Evolutionary conservation across 2,888 invertebrate genomes (phyloP).

Genomic region (Andrena trimmerana): DNA sequence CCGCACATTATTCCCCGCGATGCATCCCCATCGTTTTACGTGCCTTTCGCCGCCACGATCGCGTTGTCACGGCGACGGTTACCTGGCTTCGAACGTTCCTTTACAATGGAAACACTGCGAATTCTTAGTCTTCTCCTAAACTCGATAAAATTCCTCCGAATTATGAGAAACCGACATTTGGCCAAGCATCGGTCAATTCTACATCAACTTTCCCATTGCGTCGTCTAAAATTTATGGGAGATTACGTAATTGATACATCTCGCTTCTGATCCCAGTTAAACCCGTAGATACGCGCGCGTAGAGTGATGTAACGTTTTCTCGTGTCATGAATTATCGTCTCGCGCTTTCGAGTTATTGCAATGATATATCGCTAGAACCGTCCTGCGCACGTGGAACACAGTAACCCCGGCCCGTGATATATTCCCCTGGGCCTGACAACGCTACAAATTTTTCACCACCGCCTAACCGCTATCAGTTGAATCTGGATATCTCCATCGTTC

Average conservation of each 20-base stretch:
- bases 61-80: neutral
- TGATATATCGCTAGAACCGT: slow-evolving; percentile 32
- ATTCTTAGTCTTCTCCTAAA: neutral
- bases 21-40: slow-evolving; percentile 26
- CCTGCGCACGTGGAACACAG: slow-evolving; percentile 20
- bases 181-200: neutral
- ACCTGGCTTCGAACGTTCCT: neutral
- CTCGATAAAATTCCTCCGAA: no score
- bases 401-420: slow-evolving; percentile 24
- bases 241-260: slow-evolving; percentile 38
- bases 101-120: slow-evolving; percentile 2
- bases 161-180: no score
- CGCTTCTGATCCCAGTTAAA: slow-evolving; percentile 26
- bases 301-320: slow-evolving; percentile 42
- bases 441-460: slow-evolving; percentile 29
- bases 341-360: slow-evolving; percentile 15
- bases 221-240: neutral
- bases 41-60: neutral
- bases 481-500: slow-evolving; percentile 29
- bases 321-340: slow-evolving; percentile 43
- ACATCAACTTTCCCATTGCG: slow-evolving; percentile 12
- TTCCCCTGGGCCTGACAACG: slow-evolving; percentile 12
- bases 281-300: neutral
- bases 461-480: slow-evolving; percentile 10
- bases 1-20: slow-evolving; percentile 65